A percentile compares a stretch with the other conserved stretches of the same genome.
Evolutionary conservation across 2,113 vertebrate species (phyloP).

Genomic region (Oryzias curvinotus): DNA sequence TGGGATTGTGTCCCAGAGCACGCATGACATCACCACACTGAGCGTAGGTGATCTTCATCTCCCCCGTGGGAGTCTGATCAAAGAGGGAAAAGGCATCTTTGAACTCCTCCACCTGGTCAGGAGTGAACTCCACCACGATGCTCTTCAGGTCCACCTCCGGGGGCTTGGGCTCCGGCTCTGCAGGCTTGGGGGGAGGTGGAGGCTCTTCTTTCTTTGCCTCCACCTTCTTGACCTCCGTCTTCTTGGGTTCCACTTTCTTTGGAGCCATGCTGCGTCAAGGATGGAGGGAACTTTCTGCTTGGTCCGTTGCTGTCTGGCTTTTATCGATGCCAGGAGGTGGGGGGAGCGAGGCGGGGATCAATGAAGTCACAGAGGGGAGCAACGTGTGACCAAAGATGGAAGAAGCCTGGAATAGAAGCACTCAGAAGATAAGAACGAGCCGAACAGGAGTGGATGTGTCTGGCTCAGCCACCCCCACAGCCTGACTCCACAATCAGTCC

Average conservation of each 20-base stretch:
- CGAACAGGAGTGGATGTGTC: too few species aligned
- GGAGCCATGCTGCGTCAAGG: constrained; percentile 50
- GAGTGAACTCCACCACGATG: constrained; percentile 78
- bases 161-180: constrained; percentile 42
- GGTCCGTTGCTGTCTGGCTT: neutral
- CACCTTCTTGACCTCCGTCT: constrained; percentile 75
- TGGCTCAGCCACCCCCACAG: too few species aligned
- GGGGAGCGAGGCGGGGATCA: neutral
- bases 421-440: constrained; percentile 19
- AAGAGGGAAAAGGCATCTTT: constrained; percentile 93
- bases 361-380: neutral
- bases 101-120: constrained; percentile 91
- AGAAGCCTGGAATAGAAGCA: constrained; percentile 58
- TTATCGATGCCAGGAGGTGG: constrained; percentile 30
- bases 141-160: constrained; percentile 68
- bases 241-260: constrained; percentile 70
- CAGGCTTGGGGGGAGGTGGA: constrained; percentile 54
- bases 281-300: neutral
- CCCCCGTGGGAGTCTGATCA: constrained; percentile 84
- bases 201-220: constrained; percentile 74
- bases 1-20: constrained; percentile 95
- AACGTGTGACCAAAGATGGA: constrained; percentile 54
- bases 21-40: constrained; percentile 93
- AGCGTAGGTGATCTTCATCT: constrained; percentile 90
- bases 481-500: too few species aligned